Evolutionary conservation across 2,113 vertebrate genomes (phyloP), one percentile per base, ranked within the genome.

Genomic region (Hippocampus barbouri): DNA sequence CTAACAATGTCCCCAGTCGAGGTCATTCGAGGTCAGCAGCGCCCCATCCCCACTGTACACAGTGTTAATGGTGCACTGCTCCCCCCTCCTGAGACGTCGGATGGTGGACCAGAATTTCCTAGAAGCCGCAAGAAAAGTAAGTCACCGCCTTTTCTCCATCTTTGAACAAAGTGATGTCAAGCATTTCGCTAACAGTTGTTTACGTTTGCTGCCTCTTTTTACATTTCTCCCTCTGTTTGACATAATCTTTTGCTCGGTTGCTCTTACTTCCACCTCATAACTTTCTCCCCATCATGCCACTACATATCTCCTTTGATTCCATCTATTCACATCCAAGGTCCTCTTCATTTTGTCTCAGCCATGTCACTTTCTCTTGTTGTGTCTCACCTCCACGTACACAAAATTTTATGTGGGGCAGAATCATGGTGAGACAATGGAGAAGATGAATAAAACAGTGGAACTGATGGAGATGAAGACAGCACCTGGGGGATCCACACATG

Each of bases 361-460:
- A 61, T 70, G 76, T 81, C 71, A 79, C 75, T 81, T 80, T 60
- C 69, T 75, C 69, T 65, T 25, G 54, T 72, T 75, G 71, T 75
- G 75, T 69, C 54, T 80, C 49, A 70, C 64, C 74, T 47, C 53
- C 63, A 71, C 38, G 43, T 21, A 21, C 23, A 43, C 51, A 38
- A 54, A 30, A 79, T 85, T 74, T 83, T 72, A 87, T 84, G 79
- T 75, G 79, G 72, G 81, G 69, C 70, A 77, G 83, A 78, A 75
- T 74, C 74, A 68, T 79, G 77, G 68, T 79, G 77, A 87, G 86
- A 88, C 76, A 87, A 88, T 84, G 86, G 77, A 84, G 80, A 49
- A 16, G 79, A 87, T 88, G 87, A 89, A 86, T 89, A 88, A 91
- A 87, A 87, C 84, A 86, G 87, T 80, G 80, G 85, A 83, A 87